phyloP scores from a whole-genome alignment of 1,140 invertebrate genomes.

The Caenorhabditis brenneri region DNA sequence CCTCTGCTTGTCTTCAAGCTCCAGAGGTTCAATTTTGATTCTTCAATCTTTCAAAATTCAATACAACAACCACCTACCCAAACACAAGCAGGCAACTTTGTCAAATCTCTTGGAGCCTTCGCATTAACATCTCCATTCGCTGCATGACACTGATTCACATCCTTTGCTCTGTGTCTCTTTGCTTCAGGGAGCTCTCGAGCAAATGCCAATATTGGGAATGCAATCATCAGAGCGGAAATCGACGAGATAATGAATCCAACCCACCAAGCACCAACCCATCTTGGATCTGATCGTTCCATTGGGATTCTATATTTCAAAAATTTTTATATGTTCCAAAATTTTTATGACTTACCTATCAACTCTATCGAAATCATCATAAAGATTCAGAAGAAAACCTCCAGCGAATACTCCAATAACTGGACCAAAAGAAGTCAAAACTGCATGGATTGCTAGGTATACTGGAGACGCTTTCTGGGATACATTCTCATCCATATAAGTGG shows the following conservation, averaged over 20 bases:
- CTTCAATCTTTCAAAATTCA: too few relatives aligned
- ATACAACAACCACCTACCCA: conserved; percentile 36
- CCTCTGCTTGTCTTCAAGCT: too few relatives aligned
- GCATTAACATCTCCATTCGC: conserved; percentile 43
- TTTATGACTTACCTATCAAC: conserved; percentile 60
- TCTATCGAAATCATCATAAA: conserved; percentile 69
- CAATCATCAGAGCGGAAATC: conserved; percentile 64
- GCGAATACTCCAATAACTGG: conserved; percentile 69
- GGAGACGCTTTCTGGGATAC: conserved; percentile 71
- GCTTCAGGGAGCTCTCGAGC: conserved; percentile 68
- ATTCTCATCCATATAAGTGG: conserved; percentile 70
- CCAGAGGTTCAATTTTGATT: too few relatives aligned
- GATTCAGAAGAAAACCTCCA: conserved; percentile 65
- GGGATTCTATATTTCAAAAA: conserved; percentile 19
- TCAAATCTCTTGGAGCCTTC: conserved; percentile 46
- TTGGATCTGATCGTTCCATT: conserved; percentile 60
- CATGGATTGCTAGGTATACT: conserved; percentile 70
- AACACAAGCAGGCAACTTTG: conserved; percentile 23
- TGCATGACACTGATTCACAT: conserved; percentile 62
- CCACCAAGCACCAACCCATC: conserved; percentile 71
- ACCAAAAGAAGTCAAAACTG: conserved; percentile 66
- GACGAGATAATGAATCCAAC: conserved; percentile 66
- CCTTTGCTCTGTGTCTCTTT: conserved; percentile 66
- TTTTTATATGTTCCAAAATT: neutral
- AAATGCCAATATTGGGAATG: conserved; percentile 68